phyloP scores from a whole-genome alignment of 2,797 vertebrate genomes.

The Delichon dasypus region DNA sequence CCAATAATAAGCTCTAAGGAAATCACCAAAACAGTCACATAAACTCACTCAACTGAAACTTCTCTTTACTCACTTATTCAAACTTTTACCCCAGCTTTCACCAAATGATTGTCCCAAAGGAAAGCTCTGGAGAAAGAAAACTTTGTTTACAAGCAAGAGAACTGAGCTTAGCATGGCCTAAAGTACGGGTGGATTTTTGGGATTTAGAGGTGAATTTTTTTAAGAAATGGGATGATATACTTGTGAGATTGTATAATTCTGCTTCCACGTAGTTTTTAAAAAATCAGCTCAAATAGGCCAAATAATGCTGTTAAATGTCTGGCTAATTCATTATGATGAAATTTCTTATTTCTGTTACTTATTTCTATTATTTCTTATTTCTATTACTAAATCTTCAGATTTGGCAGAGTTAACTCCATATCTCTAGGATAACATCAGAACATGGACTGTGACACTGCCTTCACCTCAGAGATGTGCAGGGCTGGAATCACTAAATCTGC shows the following conservation, averaged over 20 bases:
- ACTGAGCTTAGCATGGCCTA: background rate
- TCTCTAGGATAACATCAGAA: background rate
- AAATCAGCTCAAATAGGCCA: background rate
- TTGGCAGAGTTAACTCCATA: background rate
- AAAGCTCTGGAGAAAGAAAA: background rate
- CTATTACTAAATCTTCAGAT: background rate
- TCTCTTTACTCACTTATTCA: background rate
- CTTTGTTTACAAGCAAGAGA: background rate
- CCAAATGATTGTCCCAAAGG: background rate
- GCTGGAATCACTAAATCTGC: background rate
- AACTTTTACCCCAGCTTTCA: background rate
- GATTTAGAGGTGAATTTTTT: background rate
- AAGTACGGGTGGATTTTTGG: rapidly evolving
- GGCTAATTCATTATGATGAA: background rate
- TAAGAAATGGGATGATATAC: background rate
- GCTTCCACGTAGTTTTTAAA: background rate
- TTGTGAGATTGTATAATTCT: background rate
- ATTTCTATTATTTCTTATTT: background rate
- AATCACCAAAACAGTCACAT: background rate
- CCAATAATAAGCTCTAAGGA: background rate
- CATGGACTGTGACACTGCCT: background rate
- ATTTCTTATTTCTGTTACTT: background rate
- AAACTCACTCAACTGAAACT: background rate
- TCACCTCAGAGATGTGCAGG: background rate
- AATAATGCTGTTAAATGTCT: background rate